Conservation (phyloP, 2,113 vertebrate species). For the Columba janthina region DNA sequence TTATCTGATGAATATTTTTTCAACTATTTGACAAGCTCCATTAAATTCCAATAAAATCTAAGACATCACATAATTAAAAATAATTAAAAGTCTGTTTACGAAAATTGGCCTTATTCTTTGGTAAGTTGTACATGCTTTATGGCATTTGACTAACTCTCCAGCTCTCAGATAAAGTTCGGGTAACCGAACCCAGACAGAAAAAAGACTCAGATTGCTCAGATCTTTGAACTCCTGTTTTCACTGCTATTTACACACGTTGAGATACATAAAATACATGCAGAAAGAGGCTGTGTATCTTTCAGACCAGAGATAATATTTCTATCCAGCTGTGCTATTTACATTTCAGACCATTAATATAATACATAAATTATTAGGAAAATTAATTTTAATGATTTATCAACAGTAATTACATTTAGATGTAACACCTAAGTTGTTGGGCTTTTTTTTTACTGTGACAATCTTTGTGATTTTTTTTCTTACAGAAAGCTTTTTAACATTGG, state of each 20-base stretch:
- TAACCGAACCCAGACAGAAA: not conserved
- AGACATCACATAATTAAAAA: not conserved
- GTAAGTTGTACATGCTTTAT: not conserved
- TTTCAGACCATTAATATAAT: not conserved
- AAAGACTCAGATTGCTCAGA: not conserved
- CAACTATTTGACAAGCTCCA: conserved; percentile 21
- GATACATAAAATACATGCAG: not conserved
- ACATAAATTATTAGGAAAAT: not conserved
- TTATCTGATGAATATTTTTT: conserved; percentile 20
- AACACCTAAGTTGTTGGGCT: not conserved
- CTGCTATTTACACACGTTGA: not conserved
- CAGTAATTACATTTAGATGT: not conserved
- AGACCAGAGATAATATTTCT: not conserved
- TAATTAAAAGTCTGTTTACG: conserved; percentile 24
- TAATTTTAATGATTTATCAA: not conserved
- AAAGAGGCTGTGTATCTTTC: not conserved
- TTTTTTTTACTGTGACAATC: not conserved
- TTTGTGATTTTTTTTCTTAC: not conserved
- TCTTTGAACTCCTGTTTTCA: not conserved
- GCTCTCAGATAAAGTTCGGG: not conserved
- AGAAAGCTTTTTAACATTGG: not conserved
- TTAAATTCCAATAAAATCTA: conserved; percentile 39
- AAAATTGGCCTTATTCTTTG: conserved; percentile 13
- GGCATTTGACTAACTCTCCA: not conserved
- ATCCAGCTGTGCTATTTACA: not conserved